These are phyloP conservation scores for Microctenopoma steveboyesi DNA, from an alignment of 2,797 vertebrate genomes.

Conservation along the genomic window DNA sequence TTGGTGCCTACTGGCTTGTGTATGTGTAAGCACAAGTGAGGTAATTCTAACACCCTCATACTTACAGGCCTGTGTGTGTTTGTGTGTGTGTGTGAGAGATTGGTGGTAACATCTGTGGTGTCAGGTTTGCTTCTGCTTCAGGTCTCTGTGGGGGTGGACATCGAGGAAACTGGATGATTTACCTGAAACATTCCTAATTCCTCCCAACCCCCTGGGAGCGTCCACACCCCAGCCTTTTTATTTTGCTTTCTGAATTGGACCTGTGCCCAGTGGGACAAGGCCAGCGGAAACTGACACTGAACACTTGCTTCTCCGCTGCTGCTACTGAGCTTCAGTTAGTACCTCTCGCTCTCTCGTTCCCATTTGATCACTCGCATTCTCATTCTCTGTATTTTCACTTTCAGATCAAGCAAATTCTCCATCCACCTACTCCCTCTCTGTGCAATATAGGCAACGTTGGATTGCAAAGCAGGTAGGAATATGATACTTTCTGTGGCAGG, in stretches of 20 bases:
- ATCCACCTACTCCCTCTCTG: conserved; percentile 3
- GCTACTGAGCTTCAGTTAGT: conserved; percentile 33
- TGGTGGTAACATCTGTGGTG: conserved; percentile 50
- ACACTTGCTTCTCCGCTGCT: conserved; percentile 20
- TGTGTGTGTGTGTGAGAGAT: conserved; percentile 10
- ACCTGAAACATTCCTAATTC: conserved; percentile 73
- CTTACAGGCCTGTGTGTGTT: conserved; percentile 18
- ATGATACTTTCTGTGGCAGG: conserved; percentile 62
- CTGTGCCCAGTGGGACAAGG: conserved; percentile 60
- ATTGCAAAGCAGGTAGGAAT: conserved; percentile 77
- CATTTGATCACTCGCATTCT: conserved; percentile 62
- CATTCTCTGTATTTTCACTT: conserved; percentile 61
- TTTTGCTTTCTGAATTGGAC: conserved; percentile 63
- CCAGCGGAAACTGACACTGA: conserved; percentile 44
- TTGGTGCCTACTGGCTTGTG: background rate
- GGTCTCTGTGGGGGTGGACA: conserved; percentile 59
- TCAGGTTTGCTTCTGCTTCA: conserved; percentile 66
- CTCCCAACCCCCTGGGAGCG: conserved; percentile 48
- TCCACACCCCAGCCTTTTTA: conserved; percentile 39
- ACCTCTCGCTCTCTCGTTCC: conserved; percentile 40
- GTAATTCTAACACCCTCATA: conserved; percentile 52
- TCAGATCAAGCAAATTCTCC: conserved; percentile 53
- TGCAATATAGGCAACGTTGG: conserved; percentile 72
- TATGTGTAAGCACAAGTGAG: conserved; percentile 44
- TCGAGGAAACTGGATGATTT: conserved; percentile 61